Base-by-base conservation (phyloP, 2,113 vertebrate species). In the Myotis davidii region DNA sequence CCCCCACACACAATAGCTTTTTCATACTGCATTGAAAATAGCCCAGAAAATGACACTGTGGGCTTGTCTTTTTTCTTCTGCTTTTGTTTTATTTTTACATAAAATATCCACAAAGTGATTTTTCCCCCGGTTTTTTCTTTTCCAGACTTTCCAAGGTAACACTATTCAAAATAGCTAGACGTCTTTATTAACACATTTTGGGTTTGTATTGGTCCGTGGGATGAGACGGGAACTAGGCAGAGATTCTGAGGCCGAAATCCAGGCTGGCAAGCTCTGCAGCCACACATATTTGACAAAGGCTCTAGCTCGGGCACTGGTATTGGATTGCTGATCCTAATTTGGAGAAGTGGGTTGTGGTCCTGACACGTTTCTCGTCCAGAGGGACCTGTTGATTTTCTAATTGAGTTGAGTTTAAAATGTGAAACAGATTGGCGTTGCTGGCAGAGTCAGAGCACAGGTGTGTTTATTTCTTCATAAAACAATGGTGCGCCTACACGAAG, bases 341-440 rank as follows among this genome's bases (percentile, higher is more conserved):
- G 84, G 61, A 97, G 74, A 90, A 87, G 52, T 25, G 16, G 42
- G 54, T 45, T 34, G 27, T 70, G 56, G 52, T 70, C 54, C 82
- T 74, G 76, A 93, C 82, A 93, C 48, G 83, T 27, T 73, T 94
- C 82, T 94, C 8, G 74, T 67, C 90, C 70, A 83, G 45, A 83
- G 73, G 77, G 90, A 88, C 34, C n/a, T 14, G 1, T 70, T 95
- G 94, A 94, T 96, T 94, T 81, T 90, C 73, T 96, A 94, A 94
- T 86, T 96, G 94, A 96, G 81, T 85, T 94, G 87, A 88, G 85
- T 94, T 90, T 92, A 88, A 97, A 97, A 96, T 95, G 82, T 79
- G 92, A 94, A 97, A 93, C 96, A 97, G 95, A 96, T 95, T 95
- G 97, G 85, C 69, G 96, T 84, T 92, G 61, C 87, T 96, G 96